phyloP scores from a whole-genome alignment of 2,888 invertebrate genomes.

The Chloroclystis v-ata region DNA sequence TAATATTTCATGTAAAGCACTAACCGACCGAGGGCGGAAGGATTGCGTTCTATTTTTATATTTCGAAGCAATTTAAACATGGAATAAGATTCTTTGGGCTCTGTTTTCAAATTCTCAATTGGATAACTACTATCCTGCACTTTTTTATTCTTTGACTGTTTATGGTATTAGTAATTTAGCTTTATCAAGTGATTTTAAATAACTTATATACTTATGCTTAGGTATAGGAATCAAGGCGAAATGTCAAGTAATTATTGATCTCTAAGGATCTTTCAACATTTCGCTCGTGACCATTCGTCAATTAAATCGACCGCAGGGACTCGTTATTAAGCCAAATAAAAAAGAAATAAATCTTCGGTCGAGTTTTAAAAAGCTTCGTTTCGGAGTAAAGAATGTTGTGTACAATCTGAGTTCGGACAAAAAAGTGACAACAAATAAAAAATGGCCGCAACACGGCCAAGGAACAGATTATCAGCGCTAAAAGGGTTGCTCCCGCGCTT shows the following conservation, averaged over 20 bases:
- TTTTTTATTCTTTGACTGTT: not conserved
- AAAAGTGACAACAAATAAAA: constrained; percentile 78
- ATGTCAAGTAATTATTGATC: constrained; percentile 52
- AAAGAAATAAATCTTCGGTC: constrained; percentile 67
- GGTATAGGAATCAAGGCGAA: too few relatives aligned
- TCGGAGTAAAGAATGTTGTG: constrained; percentile 78
- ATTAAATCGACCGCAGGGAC: constrained; percentile 67
- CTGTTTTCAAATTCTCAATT: constrained; percentile 16
- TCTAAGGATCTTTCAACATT: constrained; percentile 55
- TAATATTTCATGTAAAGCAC: constrained; percentile 78
- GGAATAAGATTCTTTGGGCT: constrained; percentile 30
- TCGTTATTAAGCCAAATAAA: constrained; percentile 69
- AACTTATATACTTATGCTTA: too few relatives aligned
- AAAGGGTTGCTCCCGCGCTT: constrained; percentile 78
- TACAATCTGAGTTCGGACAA: constrained; percentile 76
- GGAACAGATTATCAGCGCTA: constrained; percentile 78
- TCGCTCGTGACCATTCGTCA: constrained; percentile 71
- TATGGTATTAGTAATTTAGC: not conserved
- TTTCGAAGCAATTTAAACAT: constrained; percentile 66
- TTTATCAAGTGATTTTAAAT: not conserved
- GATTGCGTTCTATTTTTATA: constrained; percentile 77
- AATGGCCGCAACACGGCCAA: constrained; percentile 69
- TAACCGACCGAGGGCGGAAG: constrained; percentile 76
- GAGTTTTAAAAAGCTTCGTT: constrained; percentile 75
- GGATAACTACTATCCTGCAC: constrained; percentile 7